Evolutionary conservation across 2,888 invertebrate genomes (phyloP), one percentile per base, ranked within the genome.

Genomic region (Salticus scenicus): DNA sequence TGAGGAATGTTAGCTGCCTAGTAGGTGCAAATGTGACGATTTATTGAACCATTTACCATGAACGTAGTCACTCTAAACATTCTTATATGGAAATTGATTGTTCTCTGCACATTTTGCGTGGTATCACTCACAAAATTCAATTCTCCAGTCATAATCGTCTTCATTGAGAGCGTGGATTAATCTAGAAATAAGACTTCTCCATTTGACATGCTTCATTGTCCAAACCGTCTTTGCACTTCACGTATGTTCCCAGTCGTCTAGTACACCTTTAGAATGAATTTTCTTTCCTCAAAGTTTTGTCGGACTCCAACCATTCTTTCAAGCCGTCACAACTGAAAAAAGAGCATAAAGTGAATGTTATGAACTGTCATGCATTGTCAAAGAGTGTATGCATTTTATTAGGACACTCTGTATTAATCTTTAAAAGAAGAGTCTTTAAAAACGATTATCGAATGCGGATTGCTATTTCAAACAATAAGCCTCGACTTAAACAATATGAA

Each of bases 51-150:
- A 27, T 66, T 66, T 27, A 37, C 5, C 12, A 8, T n/a, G 1
- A 27, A 66, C 8, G 1, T 27, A 28, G 66, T 66, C 66, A 8
- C 30, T 66, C 4, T 0, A 66, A 30, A 5, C 28, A 66, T 10
- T 66, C 31, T 10, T 66, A n/a, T 66, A 10, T 66, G 31, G 1
- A 5, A 66, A 66, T n/a, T 28, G 10, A 27, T 0, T 1, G n/a
- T 66, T 28, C n/a, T 66, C 27, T 31, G 28, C 0, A 2, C 28
- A 30, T 66, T 28, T 66, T 28, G 28, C 66, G 10, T 14, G 28
- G 28, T 30, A 66, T 28, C 66, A 66, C n/a, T 66, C 66, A 66
- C 28, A 66, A 66, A 66, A 4, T n/a, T 57, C 17, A n/a, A n/a
- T n/a, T n/a, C n/a, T n/a, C 1, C 57, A 0, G 1, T 0, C 1